phyloP scores from a whole-genome alignment of 2,797 vertebrate species.

The Hydrolagus colliei region DNA sequence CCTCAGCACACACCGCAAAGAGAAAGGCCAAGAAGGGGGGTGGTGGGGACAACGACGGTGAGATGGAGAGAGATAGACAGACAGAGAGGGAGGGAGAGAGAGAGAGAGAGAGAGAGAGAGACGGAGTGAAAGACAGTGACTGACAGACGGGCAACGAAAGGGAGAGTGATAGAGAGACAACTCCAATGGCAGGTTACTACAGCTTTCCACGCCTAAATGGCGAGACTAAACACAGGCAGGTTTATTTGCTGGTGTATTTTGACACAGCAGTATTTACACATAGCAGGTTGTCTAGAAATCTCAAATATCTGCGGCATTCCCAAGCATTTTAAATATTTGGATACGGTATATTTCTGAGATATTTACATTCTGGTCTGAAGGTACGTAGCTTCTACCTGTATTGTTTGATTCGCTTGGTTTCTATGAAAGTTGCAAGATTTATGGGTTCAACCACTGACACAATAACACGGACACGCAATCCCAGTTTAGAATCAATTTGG shows the following conservation, averaged over 20 bases:
- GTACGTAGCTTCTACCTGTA: constrained; percentile 18
- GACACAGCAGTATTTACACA: constrained; percentile 13
- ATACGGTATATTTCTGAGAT: neutral
- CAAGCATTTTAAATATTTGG: constrained; percentile 14
- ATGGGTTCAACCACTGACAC: neutral
- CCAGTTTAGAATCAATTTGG: no score
- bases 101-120: no score
- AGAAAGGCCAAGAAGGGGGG: neutral
- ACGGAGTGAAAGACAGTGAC: neutral
- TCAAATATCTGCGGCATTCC: constrained; percentile 20
- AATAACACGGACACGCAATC: neutral
- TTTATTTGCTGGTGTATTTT: constrained; percentile 30
- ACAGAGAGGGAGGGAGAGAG: neutral
- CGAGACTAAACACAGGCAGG: constrained; percentile 26
- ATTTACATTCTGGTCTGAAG: neutral
- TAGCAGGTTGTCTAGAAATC: constrained; percentile 23
- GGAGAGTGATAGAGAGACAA: no score
- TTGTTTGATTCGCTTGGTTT: constrained; percentile 19
- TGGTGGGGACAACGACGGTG: no score
- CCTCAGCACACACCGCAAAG: neutral
- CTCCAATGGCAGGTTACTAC: neutral
- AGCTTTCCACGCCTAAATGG: neutral
- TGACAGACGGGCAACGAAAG: neutral
- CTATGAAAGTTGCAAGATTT: constrained; percentile 20
- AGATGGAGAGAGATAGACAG: neutral